Percentiles rank a stretch among this genome's conserved stretches.
Evolutionary conservation across 2,888 invertebrate genomes (phyloP).

Genomic region (Microplitis manilae): DNA sequence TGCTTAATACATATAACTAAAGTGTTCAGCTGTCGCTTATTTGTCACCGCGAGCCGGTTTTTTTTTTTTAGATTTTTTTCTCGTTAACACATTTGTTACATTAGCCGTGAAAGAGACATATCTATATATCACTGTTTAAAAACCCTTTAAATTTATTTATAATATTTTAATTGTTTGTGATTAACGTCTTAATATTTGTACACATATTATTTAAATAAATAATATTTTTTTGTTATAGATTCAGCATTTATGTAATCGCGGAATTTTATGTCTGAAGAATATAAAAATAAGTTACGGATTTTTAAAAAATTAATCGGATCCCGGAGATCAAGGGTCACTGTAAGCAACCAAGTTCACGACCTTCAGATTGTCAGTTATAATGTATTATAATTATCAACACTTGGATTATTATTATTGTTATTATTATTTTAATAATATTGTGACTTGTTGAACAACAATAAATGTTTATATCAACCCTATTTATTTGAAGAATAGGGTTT

Average conservation of each 20-base stretch:
- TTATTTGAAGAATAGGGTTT: background rate
- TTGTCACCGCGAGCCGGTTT: conserved; percentile 53
- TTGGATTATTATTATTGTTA: background rate
- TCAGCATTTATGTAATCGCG: conserved; percentile 13
- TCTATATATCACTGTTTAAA: conserved; percentile 10
- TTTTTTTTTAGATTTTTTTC: conserved; percentile 28
- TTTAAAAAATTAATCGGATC: background rate
- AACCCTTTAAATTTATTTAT: conserved; percentile 9
- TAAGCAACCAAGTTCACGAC: background rate
- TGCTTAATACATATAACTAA: conserved; percentile 45
- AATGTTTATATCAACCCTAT: background rate
- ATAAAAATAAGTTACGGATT: too few species aligned
- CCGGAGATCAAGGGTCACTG: background rate
- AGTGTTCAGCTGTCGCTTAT: conserved; percentile 68
- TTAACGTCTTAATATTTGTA: conserved; percentile 5
- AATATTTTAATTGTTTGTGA: background rate
- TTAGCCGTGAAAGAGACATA: background rate
- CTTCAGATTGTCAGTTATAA: conserved; percentile 6
- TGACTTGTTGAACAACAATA: background rate
- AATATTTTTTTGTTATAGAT: conserved; percentile 45
- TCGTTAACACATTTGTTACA: conserved; percentile 17
- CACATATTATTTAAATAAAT: background rate
- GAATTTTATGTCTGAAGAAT: background rate
- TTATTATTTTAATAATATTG: background rate
- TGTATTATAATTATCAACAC: background rate